Evolutionary conservation across 2,888 invertebrate genomes (phyloP).

Genomic region (Lordiphosa fenestrarum): DNA sequence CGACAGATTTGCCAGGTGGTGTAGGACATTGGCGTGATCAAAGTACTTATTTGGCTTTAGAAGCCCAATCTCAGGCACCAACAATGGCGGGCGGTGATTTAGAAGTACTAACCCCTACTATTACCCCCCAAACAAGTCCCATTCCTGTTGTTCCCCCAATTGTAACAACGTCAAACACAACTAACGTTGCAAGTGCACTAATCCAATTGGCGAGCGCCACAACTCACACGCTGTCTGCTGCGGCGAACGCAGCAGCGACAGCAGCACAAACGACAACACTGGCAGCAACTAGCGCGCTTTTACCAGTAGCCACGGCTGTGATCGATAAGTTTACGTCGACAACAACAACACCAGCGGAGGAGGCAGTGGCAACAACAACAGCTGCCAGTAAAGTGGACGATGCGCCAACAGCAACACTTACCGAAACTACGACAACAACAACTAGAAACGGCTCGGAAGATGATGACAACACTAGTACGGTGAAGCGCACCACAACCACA

Average conservation of each 20-base stretch:
- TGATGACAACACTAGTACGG: constrained; percentile 47
- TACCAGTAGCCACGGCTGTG: constrained; percentile 63
- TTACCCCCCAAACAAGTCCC: constrained; percentile 46
- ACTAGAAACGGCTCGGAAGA: constrained; percentile 53
- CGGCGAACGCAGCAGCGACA: constrained; percentile 63
- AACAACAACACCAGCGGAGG: constrained; percentile 23
- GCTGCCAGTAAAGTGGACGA: constrained; percentile 12
- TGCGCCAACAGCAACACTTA: constrained; percentile 27
- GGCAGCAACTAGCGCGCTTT: constrained; percentile 60
- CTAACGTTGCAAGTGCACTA: constrained; percentile 76
- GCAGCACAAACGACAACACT: constrained; percentile 63
- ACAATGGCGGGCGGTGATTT: constrained; percentile 31
- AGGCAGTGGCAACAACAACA: constrained; percentile 7
- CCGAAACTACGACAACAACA: constrained; percentile 29
- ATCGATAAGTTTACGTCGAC: constrained; percentile 54
- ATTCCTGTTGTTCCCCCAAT: constrained; percentile 19
- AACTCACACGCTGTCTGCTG: constrained; percentile 66
- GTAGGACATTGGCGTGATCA: constrained; percentile 91
- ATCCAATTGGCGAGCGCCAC: constrained; percentile 77
- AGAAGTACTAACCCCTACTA: constrained; percentile 40
- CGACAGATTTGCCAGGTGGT: constrained; percentile 89
- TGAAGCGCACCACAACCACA: constrained; percentile 72
- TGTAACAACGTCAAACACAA: constrained; percentile 50
- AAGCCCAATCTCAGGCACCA: constrained; percentile 79
- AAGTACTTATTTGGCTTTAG: constrained; percentile 87